These are phyloP conservation scores for Amphibalanus amphitrite DNA, from an alignment of 1,140 invertebrate genomes.

Conservation along the genomic window DNA sequence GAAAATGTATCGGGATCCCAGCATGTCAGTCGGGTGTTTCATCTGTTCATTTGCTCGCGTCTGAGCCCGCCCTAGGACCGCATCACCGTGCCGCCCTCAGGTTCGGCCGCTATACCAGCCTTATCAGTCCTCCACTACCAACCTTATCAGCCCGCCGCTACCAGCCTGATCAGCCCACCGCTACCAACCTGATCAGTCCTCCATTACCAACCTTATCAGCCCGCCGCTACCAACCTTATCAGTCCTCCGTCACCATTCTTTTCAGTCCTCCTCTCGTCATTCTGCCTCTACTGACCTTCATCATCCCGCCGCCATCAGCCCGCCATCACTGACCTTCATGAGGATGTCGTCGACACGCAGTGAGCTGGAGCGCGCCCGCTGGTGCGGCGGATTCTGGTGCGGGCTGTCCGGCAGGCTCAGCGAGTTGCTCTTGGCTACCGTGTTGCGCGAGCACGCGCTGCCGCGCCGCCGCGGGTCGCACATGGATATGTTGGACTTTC, in stretches of 20 bases:
- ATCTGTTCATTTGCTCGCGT: neutral
- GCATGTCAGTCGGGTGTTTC: too few relatives aligned
- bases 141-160: too few relatives aligned
- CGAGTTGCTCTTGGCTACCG: constrained; percentile 61
- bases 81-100: neutral
- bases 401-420: constrained; percentile 71
- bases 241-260: neutral
- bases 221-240: neutral
- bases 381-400: constrained; percentile 8
- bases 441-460: constrained; percentile 20
- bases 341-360: constrained; percentile 68
- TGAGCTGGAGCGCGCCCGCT: constrained; percentile 60
- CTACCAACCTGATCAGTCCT: too few relatives aligned
- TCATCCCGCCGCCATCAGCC: too few relatives aligned
- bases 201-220: too few relatives aligned
- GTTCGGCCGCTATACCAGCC: neutral
- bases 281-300: too few relatives aligned
- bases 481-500: constrained; percentile 81
- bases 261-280: too few relatives aligned
- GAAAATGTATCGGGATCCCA: too few relatives aligned
- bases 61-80: neutral
- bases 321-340: too few relatives aligned
- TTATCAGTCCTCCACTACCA: too few relatives aligned
- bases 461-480: constrained; percentile 44
- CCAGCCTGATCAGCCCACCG: too few relatives aligned